Evolutionary conservation across 2,888 invertebrate genomes (phyloP).

Genomic region (Acronicta aceris): DNA sequence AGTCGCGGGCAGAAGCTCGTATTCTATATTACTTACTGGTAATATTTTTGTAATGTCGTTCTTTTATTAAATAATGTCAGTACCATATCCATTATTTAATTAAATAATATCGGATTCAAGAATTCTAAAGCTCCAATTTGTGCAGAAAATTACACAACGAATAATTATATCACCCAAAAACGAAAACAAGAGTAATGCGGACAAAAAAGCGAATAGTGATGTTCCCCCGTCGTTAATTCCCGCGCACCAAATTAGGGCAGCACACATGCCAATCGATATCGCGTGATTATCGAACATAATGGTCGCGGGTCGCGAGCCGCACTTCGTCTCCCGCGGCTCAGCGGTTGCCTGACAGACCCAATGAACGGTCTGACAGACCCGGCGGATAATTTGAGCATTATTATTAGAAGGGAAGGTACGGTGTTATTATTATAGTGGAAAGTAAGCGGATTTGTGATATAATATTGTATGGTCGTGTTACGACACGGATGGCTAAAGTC

Average conservation of each 20-base stretch:
- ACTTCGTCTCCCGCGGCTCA: constrained; percentile 59
- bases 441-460: constrained; percentile 39
- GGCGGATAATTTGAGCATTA: constrained; percentile 65
- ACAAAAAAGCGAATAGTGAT: constrained; percentile 38
- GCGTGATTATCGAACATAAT: constrained; percentile 86
- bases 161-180: constrained; percentile 14
- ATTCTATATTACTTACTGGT: too few relatives aligned
- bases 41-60: too few relatives aligned
- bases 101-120: not conserved
- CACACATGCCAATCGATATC: constrained; percentile 83
- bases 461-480: constrained; percentile 3
- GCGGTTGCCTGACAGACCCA: constrained; percentile 23
- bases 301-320: constrained; percentile 61
- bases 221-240: constrained; percentile 47
- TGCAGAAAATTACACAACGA: constrained; percentile 15
- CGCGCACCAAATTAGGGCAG: constrained; percentile 73
- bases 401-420: constrained; percentile 45
- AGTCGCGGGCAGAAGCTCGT: too few relatives aligned
- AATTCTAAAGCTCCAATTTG: not conserved
- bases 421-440: constrained; percentile 50
- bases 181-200: not conserved
- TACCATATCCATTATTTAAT: too few relatives aligned
- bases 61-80: too few relatives aligned
- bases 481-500: constrained; percentile 4
- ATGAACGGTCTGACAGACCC: constrained; percentile 15